Evolutionary conservation across 2,888 invertebrate genomes (phyloP).

Genomic region (Mylabris sibirica): DNA sequence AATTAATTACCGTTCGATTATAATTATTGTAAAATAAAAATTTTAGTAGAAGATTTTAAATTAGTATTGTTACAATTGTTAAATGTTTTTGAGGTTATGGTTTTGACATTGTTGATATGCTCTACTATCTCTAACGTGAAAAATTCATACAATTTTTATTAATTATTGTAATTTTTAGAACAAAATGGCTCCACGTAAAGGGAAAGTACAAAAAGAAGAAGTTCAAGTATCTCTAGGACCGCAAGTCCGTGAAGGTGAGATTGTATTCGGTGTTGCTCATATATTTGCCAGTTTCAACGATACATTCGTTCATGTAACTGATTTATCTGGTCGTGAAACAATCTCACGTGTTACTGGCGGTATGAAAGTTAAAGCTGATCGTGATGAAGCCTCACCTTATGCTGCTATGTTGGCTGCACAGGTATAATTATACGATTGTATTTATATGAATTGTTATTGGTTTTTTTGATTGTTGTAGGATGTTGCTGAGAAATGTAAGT

Average conservation of each 20-base stretch:
- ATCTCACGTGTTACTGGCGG: constrained; percentile 95
- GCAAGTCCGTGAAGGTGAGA: constrained; percentile 96
- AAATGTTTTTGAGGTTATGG: not conserved
- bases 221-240: constrained; percentile 96
- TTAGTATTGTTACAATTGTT: not conserved
- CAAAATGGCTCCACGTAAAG: constrained; percentile 96
- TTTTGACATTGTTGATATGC: not conserved
- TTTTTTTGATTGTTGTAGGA: constrained; percentile 66
- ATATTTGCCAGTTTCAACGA: constrained; percentile 99
- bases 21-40: not conserved
- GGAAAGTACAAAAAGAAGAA: constrained; percentile 96
- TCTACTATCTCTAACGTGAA: not conserved
- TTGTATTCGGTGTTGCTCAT: constrained; percentile 98
- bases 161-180: constrained; percentile 20
- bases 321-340: constrained; percentile 96
- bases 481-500: constrained; percentile 98
- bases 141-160: not conserved
- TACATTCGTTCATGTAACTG: constrained; percentile 99
- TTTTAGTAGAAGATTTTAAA: not conserved
- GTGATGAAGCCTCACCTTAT: constrained; percentile 99
- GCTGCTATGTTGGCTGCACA: constrained; percentile 99
- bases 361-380: constrained; percentile 99
- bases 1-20: not conserved
- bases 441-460: not conserved
- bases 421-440: constrained; percentile 62